These are phyloP conservation scores for Amiota communis DNA, from an alignment of 2,888 invertebrate species.

Conservation along the genomic window DNA sequence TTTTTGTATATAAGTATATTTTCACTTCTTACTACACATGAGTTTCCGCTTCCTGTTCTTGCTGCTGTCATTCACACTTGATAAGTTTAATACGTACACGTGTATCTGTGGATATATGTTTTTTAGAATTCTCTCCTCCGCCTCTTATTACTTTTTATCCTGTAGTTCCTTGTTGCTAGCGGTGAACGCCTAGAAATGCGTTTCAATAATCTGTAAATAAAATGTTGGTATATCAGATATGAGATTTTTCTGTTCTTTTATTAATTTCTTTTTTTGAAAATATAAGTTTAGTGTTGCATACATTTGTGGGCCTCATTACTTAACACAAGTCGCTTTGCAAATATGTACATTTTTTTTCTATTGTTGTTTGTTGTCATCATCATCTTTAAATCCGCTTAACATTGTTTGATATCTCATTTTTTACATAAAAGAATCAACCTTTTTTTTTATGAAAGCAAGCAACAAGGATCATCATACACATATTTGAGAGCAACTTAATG, in stretches of 20 bases:
- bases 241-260: not conserved
- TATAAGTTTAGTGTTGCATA: not conserved
- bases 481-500: too few relatives aligned
- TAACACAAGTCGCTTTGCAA: constrained; percentile 1
- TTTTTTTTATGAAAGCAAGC: too few relatives aligned
- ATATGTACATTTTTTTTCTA: not conserved
- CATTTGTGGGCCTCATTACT: not conserved
- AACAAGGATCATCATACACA: too few relatives aligned
- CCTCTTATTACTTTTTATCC: not conserved
- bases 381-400: not conserved
- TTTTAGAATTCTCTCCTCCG: not conserved
- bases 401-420: not conserved
- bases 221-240: constrained; percentile 11
- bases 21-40: not conserved
- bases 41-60: not conserved
- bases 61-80: not conserved
- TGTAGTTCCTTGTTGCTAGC: constrained; percentile 22
- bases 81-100: too few relatives aligned
- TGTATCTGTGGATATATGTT: too few relatives aligned
- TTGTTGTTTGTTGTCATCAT: constrained; percentile 1
- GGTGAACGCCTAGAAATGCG: constrained; percentile 58
- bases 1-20: too few relatives aligned
- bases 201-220: constrained; percentile 63
- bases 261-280: not conserved
- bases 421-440: too few relatives aligned